Evolutionary conservation across 1,140 invertebrate species (phyloP), one percentile per base, ranked within the genome.

Genomic region (Lysiphlebus fabarum): DNA sequence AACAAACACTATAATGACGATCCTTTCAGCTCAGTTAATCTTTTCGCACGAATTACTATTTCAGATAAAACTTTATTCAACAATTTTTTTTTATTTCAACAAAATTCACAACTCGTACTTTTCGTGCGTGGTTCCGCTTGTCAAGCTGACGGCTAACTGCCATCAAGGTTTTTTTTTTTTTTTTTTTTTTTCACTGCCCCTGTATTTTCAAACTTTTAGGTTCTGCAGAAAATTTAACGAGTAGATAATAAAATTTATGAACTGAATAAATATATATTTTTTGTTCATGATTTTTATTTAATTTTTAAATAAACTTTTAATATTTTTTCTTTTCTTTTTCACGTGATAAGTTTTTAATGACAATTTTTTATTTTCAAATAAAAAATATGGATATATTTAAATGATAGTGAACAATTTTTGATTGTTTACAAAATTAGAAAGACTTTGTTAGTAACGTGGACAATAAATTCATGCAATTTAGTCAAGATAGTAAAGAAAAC

Each of bases 21-120:
- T 43, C 34, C 61, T 65, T 65, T 65, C 63, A 62, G 54, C 60
- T 62, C 61, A 48, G 56, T 62, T 65, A 65, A 65, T 65, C 60
- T 59, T 65, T 65, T 57, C 60, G 60, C 43, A 53, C 54, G 54
- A 65, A 56, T 53, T 59, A 49, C 17, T 44, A 56, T 6, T 56
- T 43, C 54, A 56, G 54, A 56, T 56, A 56, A 47, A 56, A 34
- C 44, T 38, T 12, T 33, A 33, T 33, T 14, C 11, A 33, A 12
- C 12, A 11, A 7, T 45, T 12, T 14, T 45, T n/a, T 45, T 45
- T 45, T 45, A 45, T 45, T 45, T 12, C n/a, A 7, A 7, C 17
- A 7, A 10, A 14, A 14, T 45, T 45, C n/a, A 45, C 17, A 38
- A 41, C 40, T 40, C 33, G 26, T 9, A 8, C 43, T 34, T 41